A percentile compares a stretch with the other conserved stretches of the same genome.
These are phyloP conservation scores for Tauraco hartlaubi DNA, from an alignment of 2,797 vertebrate species.

Conservation along the genomic window DNA sequence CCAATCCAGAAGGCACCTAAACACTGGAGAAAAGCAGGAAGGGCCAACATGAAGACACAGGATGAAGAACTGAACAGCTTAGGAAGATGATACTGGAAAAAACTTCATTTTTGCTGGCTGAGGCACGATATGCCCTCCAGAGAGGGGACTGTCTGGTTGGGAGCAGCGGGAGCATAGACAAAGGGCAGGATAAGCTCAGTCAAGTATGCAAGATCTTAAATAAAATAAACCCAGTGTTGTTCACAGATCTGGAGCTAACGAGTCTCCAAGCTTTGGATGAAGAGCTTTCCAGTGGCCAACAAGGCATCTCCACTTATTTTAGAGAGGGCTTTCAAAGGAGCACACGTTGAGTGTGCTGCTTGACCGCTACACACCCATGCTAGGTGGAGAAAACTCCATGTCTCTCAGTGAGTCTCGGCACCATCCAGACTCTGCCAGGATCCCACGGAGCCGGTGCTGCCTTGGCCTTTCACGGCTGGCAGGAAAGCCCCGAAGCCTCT, in stretches of 20 bases:
- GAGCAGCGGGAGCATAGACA: not conserved
- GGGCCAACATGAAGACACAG: not conserved
- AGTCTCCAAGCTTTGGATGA: not conserved
- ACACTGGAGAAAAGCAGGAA: not conserved
- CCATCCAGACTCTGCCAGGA: not conserved
- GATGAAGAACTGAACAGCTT: not conserved
- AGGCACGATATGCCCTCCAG: not conserved
- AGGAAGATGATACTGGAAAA: not conserved
- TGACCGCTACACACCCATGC: fast-evolving
- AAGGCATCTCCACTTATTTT: not conserved
- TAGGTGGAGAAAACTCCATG: not conserved
- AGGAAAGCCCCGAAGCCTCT: not conserved
- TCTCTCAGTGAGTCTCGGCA: not conserved
- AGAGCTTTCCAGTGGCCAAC: not conserved
- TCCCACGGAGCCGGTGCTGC: not conserved
- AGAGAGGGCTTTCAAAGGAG: not conserved
- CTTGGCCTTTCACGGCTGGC: not conserved
- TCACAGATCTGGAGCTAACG: not conserved
- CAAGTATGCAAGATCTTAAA: not conserved
- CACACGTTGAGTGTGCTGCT: not conserved
- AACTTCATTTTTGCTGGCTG: not conserved
- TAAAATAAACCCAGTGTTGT: not conserved
- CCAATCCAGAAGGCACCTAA: not conserved
- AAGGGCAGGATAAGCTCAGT: not conserved
- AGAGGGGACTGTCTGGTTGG: not conserved